Conservation (phyloP, 2,797 vertebrate genomes). For the Salmo trutta region DNA sequence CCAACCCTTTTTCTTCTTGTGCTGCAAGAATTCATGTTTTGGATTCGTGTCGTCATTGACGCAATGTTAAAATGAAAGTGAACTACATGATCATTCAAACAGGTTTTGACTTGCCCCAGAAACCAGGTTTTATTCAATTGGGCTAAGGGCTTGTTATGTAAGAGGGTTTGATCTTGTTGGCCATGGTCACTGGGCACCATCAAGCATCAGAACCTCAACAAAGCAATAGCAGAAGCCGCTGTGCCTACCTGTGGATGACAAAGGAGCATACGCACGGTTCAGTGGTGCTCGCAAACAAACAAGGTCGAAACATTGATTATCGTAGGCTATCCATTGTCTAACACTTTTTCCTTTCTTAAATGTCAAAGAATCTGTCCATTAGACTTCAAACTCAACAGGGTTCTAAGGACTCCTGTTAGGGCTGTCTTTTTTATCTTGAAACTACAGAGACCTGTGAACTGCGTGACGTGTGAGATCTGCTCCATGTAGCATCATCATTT, state of each 20-base stretch:
- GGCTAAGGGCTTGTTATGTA: conserved; percentile 2
- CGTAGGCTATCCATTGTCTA: neutral
- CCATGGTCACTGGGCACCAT: conserved; percentile 37
- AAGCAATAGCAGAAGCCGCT: conserved; percentile 59
- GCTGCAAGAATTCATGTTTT: conserved; percentile 18
- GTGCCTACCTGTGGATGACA: conserved; percentile 48
- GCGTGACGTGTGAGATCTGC: conserved; percentile 29
- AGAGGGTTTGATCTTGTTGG: neutral
- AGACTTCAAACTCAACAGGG: conserved; percentile 2
- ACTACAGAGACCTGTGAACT: conserved; percentile 48
- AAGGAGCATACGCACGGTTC: conserved; percentile 17
- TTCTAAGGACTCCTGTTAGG: conserved; percentile 24
- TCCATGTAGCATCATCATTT: conserved; percentile 27
- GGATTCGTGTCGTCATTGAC: conserved; percentile 26
- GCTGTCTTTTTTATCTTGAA: conserved; percentile 24
- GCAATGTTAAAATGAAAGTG: conserved; percentile 35
- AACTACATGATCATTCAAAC: neutral
- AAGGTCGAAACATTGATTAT: conserved; percentile 42
- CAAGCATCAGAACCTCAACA: conserved; percentile 39
- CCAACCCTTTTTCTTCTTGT: neutral
- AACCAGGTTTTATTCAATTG: conserved; percentile 4
- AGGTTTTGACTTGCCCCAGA: conserved; percentile 8
- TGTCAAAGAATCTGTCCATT: neutral
- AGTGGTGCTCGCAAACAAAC: conserved; percentile 25
- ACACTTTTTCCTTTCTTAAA: neutral